A percentile compares a stretch with the other conserved stretches of the same genome.
These are phyloP conservation scores for Mallotus villosus DNA, from an alignment of 2,797 vertebrate genomes.

Conservation along the genomic window DNA sequence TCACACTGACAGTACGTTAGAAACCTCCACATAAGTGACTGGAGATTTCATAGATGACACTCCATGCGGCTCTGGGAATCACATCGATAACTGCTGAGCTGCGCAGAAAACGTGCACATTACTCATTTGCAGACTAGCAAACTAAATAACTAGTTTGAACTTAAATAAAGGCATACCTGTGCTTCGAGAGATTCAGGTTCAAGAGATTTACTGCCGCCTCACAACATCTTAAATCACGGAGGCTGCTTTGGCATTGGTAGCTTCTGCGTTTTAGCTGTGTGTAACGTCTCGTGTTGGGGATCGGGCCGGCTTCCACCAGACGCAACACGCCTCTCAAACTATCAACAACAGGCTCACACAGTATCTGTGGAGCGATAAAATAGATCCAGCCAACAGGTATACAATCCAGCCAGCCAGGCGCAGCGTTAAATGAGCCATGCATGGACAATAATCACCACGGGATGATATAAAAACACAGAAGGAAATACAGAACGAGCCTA, in stretches of 20 bases:
- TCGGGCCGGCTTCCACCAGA: constrained; percentile 29
- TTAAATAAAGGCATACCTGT: not conserved
- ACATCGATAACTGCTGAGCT: constrained; percentile 55
- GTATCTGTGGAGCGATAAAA: constrained; percentile 66
- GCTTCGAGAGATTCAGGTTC: not conserved
- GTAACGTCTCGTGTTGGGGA: not conserved
- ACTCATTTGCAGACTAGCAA: constrained; percentile 19
- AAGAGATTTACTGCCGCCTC: no score
- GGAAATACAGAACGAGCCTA: constrained; percentile 44
- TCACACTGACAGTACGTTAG: constrained; percentile 56
- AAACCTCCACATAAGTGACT: constrained; percentile 61
- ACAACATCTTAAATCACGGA: no score
- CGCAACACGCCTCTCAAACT: constrained; percentile 51
- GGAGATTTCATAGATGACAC: constrained; percentile 56
- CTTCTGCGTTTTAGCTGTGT: not conserved
- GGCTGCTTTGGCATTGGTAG: no score
- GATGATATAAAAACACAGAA: constrained; percentile 48
- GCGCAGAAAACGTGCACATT: constrained; percentile 43
- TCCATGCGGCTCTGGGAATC: constrained; percentile 46
- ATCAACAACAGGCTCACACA: constrained; percentile 59
- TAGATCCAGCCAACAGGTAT: constrained; percentile 60
- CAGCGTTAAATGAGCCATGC: constrained; percentile 72
- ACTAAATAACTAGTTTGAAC: constrained; percentile 19
- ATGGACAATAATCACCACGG: constrained; percentile 66
- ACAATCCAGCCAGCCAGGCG: constrained; percentile 58